Evolutionary conservation across 2,113 vertebrate species (phyloP).

Genomic region (Ictalurus furcatus): DNA sequence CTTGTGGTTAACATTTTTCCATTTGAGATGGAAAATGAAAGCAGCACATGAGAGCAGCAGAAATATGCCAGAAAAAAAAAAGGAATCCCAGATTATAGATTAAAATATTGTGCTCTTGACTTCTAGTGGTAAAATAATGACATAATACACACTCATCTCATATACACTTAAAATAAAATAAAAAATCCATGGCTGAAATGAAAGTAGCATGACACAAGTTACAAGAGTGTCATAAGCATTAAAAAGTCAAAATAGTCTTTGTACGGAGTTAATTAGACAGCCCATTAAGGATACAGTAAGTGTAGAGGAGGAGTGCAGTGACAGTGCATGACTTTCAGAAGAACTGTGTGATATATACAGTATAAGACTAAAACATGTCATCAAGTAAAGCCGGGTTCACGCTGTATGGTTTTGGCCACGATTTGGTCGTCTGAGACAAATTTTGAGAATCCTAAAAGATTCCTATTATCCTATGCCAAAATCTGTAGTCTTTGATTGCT

Average conservation of each 20-base stretch:
- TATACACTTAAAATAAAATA: background rate
- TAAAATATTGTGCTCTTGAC: background rate
- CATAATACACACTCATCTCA: slow-evolving; percentile 12
- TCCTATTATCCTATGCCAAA: too few relatives aligned
- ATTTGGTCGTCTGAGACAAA: too few relatives aligned
- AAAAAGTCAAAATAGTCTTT: slow-evolving; percentile 12
- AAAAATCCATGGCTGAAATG: background rate
- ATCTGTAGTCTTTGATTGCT: too few relatives aligned
- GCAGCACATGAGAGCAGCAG: background rate
- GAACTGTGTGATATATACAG: background rate
- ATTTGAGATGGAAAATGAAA: background rate
- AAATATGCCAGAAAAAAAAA: background rate
- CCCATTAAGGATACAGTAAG: slow-evolving; percentile 56
- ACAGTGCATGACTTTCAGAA: background rate
- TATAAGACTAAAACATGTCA: background rate
- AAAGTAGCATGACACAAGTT: background rate
- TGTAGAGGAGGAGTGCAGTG: background rate
- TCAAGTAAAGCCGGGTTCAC: background rate
- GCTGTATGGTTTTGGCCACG: too few relatives aligned
- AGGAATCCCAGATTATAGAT: background rate
- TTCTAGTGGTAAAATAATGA: slow-evolving; percentile 22
- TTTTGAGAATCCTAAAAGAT: too few relatives aligned
- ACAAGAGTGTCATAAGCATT: background rate
- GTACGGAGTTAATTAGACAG: slow-evolving; percentile 73
- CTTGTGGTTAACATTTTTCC: background rate